phyloP scores from a whole-genome alignment of 2,888 invertebrate genomes.

The Campoplex capitator region DNA sequence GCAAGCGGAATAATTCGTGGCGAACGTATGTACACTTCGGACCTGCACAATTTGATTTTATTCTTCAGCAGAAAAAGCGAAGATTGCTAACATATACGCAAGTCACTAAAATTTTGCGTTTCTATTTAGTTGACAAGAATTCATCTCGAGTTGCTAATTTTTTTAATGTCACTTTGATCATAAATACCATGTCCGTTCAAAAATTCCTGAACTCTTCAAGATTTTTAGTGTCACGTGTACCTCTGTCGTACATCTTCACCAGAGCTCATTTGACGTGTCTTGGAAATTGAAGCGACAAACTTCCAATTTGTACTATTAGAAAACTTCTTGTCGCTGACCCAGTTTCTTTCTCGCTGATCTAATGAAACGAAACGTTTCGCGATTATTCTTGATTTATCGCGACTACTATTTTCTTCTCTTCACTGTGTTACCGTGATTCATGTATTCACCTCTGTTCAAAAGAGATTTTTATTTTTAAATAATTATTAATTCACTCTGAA shows the following conservation, averaged over 20 bases:
- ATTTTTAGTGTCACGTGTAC: background rate
- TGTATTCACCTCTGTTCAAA: no score
- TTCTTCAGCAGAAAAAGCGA: background rate
- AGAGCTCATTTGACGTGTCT: no score
- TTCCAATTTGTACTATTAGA: background rate
- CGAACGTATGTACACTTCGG: background rate
- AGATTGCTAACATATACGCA: background rate
- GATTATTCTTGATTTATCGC: no score
- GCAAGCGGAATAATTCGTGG: constrained; percentile 44
- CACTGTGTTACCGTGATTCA: no score
- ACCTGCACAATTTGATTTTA: constrained; percentile 22
- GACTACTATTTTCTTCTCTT: no score
- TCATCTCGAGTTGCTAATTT: background rate
- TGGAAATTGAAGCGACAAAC: background rate
- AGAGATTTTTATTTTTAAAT: no score
- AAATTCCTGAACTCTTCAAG: background rate
- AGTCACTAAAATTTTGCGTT: constrained; percentile 6
- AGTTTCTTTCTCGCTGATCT: background rate
- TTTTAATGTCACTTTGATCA: background rate
- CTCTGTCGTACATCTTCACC: background rate
- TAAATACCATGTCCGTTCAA: background rate
- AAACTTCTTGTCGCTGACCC: background rate
- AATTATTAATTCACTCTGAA: no score
- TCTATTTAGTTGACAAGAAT: constrained; percentile 16
- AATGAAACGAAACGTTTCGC: no score